phyloP scores from a whole-genome alignment of 2,113 vertebrate species.

The Solea solea region DNA sequence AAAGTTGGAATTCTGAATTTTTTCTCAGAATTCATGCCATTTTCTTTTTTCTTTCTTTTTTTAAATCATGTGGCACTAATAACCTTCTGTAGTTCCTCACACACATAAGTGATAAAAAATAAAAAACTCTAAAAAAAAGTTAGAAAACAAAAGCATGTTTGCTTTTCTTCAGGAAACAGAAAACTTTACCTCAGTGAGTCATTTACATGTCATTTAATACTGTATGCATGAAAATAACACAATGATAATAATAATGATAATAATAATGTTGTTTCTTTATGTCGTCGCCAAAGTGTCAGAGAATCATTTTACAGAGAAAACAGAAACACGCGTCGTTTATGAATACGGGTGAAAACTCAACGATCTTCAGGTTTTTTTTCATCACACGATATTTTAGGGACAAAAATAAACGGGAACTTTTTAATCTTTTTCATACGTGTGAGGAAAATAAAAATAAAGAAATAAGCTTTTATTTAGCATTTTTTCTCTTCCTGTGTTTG shows the following conservation, averaged over 20 bases:
- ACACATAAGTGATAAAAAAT: slow-evolving; percentile 24
- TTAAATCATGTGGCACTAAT: no score
- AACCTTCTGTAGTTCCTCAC: not conserved
- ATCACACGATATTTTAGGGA: slow-evolving; percentile 50
- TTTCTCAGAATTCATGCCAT: no score
- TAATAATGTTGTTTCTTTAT: slow-evolving; percentile 1
- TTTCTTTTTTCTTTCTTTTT: no score
- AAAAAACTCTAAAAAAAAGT: slow-evolving; percentile 5
- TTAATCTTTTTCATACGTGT: slow-evolving; percentile 57
- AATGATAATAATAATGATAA: slow-evolving; percentile 29
- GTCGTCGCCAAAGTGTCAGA: slow-evolving; percentile 40
- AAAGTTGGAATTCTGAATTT: no score
- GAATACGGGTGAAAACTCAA: slow-evolving; percentile 63
- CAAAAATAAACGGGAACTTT: slow-evolving; percentile 50
- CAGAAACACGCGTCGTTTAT: slow-evolving; percentile 24
- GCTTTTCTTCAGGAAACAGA: slow-evolving; percentile 72
- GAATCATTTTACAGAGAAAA: slow-evolving; percentile 27
- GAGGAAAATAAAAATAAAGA: not conserved
- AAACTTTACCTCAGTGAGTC: slow-evolving; percentile 75
- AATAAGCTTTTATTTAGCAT: slow-evolving; percentile 30
- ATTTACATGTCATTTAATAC: slow-evolving; percentile 49
- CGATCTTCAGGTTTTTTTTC: no score
- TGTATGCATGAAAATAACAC: slow-evolving; percentile 60
- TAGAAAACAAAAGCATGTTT: slow-evolving; percentile 17
- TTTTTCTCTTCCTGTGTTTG: slow-evolving; percentile 36